These are phyloP conservation scores for Lutjanus campechanus DNA, from an alignment of 2,797 vertebrate species.

Conservation along the genomic window DNA sequence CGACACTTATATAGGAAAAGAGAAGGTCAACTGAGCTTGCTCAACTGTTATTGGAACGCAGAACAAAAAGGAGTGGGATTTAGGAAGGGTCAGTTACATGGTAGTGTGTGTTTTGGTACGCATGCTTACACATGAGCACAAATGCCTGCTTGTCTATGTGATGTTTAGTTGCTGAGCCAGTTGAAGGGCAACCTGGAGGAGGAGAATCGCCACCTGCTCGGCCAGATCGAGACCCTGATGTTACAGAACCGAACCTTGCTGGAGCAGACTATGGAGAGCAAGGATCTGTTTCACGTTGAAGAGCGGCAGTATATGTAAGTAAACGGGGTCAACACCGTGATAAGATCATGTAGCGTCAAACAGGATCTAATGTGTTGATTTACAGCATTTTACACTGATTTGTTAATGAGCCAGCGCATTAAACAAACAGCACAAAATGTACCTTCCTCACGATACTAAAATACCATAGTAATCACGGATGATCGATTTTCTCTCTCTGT, in stretches of 20 bases:
- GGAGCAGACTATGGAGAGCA: constrained; percentile 99
- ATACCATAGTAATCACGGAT: not conserved
- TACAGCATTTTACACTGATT: not conserved
- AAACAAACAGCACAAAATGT: not conserved
- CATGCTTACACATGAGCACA: not conserved
- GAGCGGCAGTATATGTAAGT: constrained; percentile 97
- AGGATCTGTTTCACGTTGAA: constrained; percentile 98
- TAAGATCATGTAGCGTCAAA: not conserved
- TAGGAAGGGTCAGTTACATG: not conserved
- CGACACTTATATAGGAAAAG: not conserved
- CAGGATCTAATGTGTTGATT: not conserved
- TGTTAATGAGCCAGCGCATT: not conserved
- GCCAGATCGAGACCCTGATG: constrained; percentile 98
- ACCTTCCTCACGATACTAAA: not conserved
- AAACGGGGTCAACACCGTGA: not conserved
- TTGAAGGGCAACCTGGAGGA: constrained; percentile 98
- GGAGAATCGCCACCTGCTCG: constrained; percentile 95
- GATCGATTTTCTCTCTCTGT: not conserved
- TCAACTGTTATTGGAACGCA: too few relatives aligned
- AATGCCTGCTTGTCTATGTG: constrained; percentile 9
- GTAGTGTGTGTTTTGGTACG: not conserved
- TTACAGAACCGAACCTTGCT: constrained; percentile 95
- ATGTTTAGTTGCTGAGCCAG: constrained; percentile 92
- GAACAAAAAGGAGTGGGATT: too few relatives aligned
- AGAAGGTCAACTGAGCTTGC: too few relatives aligned